phyloP scores from a whole-genome alignment of 2,888 invertebrate species.

The Uropetala carovei region DNA sequence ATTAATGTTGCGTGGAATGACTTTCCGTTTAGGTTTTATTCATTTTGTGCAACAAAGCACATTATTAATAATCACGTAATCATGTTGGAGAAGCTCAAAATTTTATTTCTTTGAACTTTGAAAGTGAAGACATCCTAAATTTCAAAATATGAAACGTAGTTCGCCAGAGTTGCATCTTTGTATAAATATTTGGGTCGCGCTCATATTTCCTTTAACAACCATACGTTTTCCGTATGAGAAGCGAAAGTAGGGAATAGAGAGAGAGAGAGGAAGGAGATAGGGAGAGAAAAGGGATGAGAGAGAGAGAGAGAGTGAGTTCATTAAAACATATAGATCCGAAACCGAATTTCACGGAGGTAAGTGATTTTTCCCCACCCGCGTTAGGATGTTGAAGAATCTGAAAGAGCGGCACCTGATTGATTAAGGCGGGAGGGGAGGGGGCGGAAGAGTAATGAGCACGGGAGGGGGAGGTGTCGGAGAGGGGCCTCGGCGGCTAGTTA shows the following conservation, averaged over 20 bases:
- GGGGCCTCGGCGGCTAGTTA: slow-evolving; percentile 44
- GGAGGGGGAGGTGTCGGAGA: not conserved
- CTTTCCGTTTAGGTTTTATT: too few relatives aligned
- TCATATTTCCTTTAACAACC: too few relatives aligned
- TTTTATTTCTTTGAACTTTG: too few relatives aligned
- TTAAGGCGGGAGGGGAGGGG: not conserved
- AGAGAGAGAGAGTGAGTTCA: slow-evolving; percentile 21
- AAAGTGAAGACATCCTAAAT: too few relatives aligned
- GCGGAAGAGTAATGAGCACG: not conserved
- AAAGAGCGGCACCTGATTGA: slow-evolving; percentile 39
- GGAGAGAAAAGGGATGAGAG: not conserved
- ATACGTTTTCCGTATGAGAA: too few relatives aligned
- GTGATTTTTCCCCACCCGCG: slow-evolving; percentile 11
- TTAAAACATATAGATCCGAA: slow-evolving; percentile 47
- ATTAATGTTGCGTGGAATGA: too few relatives aligned
- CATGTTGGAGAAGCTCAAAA: too few relatives aligned
- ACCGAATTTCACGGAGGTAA: slow-evolving; percentile 47
- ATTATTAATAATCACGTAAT: too few relatives aligned
- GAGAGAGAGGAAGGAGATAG: not conserved
- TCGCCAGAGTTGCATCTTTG: too few relatives aligned
- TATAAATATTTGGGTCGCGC: too few relatives aligned
- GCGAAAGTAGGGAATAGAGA: not conserved
- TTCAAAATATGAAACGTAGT: too few relatives aligned
- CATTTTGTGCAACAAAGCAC: too few relatives aligned
- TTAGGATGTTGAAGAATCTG: slow-evolving; percentile 2